Evolutionary conservation across 2,888 invertebrate genomes (phyloP).

Genomic region (Octonoba sinensis): DNA sequence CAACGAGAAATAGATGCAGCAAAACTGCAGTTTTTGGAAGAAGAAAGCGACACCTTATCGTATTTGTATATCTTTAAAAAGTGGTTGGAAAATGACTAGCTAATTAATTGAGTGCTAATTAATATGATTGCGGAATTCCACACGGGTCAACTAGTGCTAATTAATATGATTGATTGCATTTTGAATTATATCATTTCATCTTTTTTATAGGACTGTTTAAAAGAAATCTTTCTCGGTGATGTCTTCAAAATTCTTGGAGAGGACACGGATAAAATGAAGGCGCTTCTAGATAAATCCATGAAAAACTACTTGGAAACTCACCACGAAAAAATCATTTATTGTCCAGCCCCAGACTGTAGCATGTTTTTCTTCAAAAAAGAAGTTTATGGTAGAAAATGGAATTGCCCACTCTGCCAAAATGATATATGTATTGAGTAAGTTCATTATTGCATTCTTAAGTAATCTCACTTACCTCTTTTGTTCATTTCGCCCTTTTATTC

Average conservation of each 20-base stretch:
- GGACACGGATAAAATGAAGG: conserved; percentile 24
- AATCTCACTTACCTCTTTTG: too few relatives aligned
- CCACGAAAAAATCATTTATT: conserved; percentile 4
- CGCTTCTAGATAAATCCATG: conserved; percentile 38
- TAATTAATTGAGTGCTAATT: too few relatives aligned
- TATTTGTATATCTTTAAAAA: conserved; percentile 36
- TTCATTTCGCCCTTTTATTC: too few relatives aligned
- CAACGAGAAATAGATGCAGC: conserved; percentile 32
- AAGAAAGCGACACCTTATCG: conserved; percentile 47
- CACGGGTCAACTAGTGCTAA: too few relatives aligned
- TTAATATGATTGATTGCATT: too few relatives aligned
- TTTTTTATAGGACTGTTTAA: conserved; percentile 32
- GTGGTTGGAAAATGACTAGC: conserved; percentile 15
- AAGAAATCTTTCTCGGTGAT: conserved; percentile 40
- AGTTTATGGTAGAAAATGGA: conserved; percentile 7
- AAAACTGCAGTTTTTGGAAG: conserved; percentile 31
- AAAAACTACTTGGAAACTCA: conserved; percentile 34
- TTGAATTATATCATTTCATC: background rate
- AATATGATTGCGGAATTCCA: too few relatives aligned
- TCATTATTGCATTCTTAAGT: background rate
- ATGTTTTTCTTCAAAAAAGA: conserved; percentile 47
- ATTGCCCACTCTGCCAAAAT: conserved; percentile 48
- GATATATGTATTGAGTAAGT: conserved; percentile 49
- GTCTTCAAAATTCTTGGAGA: conserved; percentile 32
- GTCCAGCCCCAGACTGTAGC: conserved; percentile 48